These are phyloP conservation scores for Natator depressus DNA, from an alignment of 2,113 vertebrate species.

Conservation along the genomic window DNA sequence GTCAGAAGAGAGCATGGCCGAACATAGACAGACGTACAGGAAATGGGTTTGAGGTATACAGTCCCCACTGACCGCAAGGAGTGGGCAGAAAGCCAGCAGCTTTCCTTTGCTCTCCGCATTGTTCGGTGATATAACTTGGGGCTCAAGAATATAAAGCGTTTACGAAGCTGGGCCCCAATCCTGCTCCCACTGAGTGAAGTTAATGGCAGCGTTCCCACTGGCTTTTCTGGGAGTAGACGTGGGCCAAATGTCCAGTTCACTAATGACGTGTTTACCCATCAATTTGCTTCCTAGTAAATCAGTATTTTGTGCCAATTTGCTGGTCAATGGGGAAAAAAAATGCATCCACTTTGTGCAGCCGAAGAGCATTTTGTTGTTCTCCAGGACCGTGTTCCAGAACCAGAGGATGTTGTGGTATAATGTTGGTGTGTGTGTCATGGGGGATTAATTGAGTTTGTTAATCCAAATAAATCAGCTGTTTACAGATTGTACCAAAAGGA, in stretches of 20 bases:
- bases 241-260: not conserved
- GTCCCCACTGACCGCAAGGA: fast-evolving
- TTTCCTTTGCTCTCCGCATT: fast-evolving
- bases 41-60: not conserved
- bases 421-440: fast-evolving
- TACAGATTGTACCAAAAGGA: not conserved
- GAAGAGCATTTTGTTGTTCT: fast-evolving
- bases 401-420: fast-evolving
- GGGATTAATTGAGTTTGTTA: fast-evolving
- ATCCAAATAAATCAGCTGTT: not conserved
- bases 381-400: not conserved
- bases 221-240: not conserved
- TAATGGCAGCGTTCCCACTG: not conserved
- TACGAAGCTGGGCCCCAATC: not conserved
- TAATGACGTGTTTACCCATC: fast-evolving
- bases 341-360: not conserved
- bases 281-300: not conserved
- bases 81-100: fast-evolving
- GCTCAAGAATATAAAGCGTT: not conserved
- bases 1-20: not conserved
- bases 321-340: fast-evolving
- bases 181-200: not conserved
- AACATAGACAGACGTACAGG: fast-evolving
- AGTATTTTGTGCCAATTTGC: fast-evolving
- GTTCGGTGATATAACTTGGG: fast-evolving